A percentile compares a stretch with the other conserved stretches of the same genome.
phyloP scores from a whole-genome alignment of 2,888 invertebrate genomes.

The Timandra comae region DNA sequence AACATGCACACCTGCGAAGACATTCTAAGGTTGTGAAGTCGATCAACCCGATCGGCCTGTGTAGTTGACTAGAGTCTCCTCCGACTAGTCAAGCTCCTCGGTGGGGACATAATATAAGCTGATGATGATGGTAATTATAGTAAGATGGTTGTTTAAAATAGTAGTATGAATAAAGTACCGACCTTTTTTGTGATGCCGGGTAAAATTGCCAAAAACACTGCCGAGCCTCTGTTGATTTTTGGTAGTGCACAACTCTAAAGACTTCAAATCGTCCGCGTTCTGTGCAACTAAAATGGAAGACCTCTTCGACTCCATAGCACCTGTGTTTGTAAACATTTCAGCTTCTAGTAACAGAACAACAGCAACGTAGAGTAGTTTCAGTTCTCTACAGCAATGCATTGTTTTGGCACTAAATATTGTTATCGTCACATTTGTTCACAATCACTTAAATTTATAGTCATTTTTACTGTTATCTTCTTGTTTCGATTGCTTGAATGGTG shows the following conservation, averaged over 20 bases:
- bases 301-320: constrained; percentile 65
- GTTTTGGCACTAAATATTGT: constrained; percentile 66
- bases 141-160: too few relatives aligned
- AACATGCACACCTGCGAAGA: too few relatives aligned
- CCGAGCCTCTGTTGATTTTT: constrained; percentile 66
- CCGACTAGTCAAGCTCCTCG: too few relatives aligned
- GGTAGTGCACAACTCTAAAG: constrained; percentile 60
- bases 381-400: constrained; percentile 72
- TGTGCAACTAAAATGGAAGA: constrained; percentile 62
- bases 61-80: too few relatives aligned
- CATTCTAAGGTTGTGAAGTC: too few relatives aligned
- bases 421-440: constrained; percentile 57
- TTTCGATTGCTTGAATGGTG: constrained; percentile 12
- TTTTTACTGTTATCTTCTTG: constrained; percentile 53
- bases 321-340: constrained; percentile 60
- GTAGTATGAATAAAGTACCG: too few relatives aligned
- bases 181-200: constrained; percentile 72
- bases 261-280: constrained; percentile 60
- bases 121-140: too few relatives aligned
- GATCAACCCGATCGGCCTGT: too few relatives aligned
- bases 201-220: constrained; percentile 68
- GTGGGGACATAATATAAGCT: too few relatives aligned
- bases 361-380: constrained; percentile 66
- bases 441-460: constrained; percentile 70
- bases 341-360: constrained; percentile 64